Conservation (phyloP, 2,888 invertebrate genomes). For the Thymelicus lineola region DNA sequence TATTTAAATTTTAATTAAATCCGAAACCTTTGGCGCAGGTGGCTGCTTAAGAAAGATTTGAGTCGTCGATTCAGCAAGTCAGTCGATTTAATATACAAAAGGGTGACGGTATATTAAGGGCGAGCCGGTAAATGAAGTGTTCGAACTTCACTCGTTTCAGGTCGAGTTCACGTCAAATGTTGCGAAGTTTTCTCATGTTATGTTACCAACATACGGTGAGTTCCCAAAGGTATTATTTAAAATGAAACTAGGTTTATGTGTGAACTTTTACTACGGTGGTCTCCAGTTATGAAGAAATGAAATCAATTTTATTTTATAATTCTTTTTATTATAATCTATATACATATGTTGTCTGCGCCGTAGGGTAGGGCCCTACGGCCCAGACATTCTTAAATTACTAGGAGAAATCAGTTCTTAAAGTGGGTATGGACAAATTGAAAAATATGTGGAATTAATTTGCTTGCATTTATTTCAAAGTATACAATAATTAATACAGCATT, state of each 20-base stretch:
- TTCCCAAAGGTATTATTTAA: conserved; percentile 7
- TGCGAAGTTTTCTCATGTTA: conserved; percentile 12
- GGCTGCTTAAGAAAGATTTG: background rate
- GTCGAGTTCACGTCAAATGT: background rate
- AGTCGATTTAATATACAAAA: conserved; percentile 16
- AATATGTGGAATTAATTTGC: too few relatives aligned
- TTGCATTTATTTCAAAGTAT: too few relatives aligned
- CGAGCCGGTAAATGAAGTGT: conserved; percentile 12
- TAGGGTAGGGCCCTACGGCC: too few relatives aligned
- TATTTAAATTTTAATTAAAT: background rate
- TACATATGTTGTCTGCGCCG: too few relatives aligned
- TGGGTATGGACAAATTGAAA: too few relatives aligned
- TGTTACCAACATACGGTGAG: background rate
- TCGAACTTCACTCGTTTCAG: conserved; percentile 20
- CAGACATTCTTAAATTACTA: too few relatives aligned
- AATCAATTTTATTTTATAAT: too few relatives aligned
- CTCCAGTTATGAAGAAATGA: too few relatives aligned
- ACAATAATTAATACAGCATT: too few relatives aligned
- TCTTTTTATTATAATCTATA: too few relatives aligned
- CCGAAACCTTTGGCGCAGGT: background rate
- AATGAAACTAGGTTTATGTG: background rate
- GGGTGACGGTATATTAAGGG: conserved; percentile 8
- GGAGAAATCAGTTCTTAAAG: too few relatives aligned
- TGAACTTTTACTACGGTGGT: too few relatives aligned
- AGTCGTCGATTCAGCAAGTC: background rate